Evolutionary conservation across 2,888 invertebrate genomes (phyloP), one percentile per base, ranked within the genome.

Genomic region (Lydus trimaculatus): DNA sequence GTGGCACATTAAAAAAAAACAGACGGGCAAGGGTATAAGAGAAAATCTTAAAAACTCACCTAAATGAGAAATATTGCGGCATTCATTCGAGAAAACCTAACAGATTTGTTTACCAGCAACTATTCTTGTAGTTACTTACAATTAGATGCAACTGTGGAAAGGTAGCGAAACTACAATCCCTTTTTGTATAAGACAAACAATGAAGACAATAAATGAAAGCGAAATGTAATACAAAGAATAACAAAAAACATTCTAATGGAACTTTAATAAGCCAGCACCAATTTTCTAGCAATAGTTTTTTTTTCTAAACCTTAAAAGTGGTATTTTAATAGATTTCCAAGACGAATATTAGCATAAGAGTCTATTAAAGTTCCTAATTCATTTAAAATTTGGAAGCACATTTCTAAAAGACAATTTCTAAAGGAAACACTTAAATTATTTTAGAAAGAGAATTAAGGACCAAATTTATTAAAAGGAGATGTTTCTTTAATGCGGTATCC

Each of bases 351-450:
- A 4, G 25, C 6, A 25, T 25, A 20, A 23, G 20, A 25, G 61
- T 33, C 61, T 61, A 61, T 61, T 61, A 61, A 61, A 61, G 36
- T 11, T 20, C 20, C 61, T 61, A 61, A 68, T 68, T 68, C 59
- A 62, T 69, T 65, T 63, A 63, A 65, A 56, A 65, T 65, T 69
- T 65, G 52, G 65, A 65, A 33, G 64, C 62, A 61, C 25, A 58
- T 59, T 31, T 23, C 67, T 61, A 67, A 67, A 66, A 66, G 67
- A 25, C 64, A 64, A 56, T 67, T 64, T 65, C 58, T 58, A 62
- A 58, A 43, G 58, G 65, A 59, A 65, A 65, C 65, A 65, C 65
- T 65, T 65, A 33, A 69, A 65, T 65, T 63, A 69, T 69, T 69
- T 64, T 65, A 59, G 52, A 43, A 64, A 65, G 28, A 58, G 62